A percentile compares a stretch with the other conserved stretches of the same genome.
These are phyloP conservation scores for Lasioglossum pauxillum DNA, from an alignment of 2,888 invertebrate species.

Conservation along the genomic window DNA sequence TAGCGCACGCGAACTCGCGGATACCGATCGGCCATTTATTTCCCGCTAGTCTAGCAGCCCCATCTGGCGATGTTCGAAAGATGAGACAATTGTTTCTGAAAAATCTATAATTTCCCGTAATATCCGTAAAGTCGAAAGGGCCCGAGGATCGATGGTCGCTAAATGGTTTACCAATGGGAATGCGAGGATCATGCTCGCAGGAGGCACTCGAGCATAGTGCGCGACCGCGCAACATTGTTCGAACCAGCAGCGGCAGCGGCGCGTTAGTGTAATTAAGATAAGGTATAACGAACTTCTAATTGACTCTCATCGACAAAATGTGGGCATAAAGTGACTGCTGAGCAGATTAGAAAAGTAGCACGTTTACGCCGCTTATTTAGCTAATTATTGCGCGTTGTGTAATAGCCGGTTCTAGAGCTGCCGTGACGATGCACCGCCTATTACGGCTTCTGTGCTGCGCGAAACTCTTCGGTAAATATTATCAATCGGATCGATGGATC, in stretches of 20 bases:
- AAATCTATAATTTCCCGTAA: not conserved
- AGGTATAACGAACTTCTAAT: slow-evolving; percentile 62
- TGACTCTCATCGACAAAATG: slow-evolving; percentile 49
- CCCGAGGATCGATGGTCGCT: slow-evolving; percentile 15
- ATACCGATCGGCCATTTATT: slow-evolving; percentile 12
- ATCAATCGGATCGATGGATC: slow-evolving; percentile 46
- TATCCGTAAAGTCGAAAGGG: not conserved
- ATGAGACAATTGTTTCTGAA: not conserved
- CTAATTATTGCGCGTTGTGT: slow-evolving; percentile 61
- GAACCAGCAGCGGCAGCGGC: slow-evolving; percentile 10
- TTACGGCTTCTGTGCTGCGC: not conserved
- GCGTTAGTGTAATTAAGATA: slow-evolving; percentile 58
- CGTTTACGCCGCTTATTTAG: slow-evolving; percentile 60
- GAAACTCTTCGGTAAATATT: slow-evolving; percentile 42
- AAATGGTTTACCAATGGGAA: slow-evolving; percentile 17
- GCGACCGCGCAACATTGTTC: slow-evolving; percentile 42
- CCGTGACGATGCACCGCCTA: slow-evolving; percentile 21
- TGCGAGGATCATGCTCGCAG: slow-evolving; percentile 2
- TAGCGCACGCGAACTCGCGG: not conserved
- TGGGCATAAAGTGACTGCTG: slow-evolving; percentile 34
- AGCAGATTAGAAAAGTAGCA: slow-evolving; percentile 70
- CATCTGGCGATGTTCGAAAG: not conserved
- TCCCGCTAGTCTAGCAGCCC: not conserved
- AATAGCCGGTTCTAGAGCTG: slow-evolving; percentile 29
- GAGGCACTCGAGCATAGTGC: not conserved